Base-by-base conservation (phyloP, 2,797 vertebrate genomes). In the Microcaecilia unicolor region DNA sequence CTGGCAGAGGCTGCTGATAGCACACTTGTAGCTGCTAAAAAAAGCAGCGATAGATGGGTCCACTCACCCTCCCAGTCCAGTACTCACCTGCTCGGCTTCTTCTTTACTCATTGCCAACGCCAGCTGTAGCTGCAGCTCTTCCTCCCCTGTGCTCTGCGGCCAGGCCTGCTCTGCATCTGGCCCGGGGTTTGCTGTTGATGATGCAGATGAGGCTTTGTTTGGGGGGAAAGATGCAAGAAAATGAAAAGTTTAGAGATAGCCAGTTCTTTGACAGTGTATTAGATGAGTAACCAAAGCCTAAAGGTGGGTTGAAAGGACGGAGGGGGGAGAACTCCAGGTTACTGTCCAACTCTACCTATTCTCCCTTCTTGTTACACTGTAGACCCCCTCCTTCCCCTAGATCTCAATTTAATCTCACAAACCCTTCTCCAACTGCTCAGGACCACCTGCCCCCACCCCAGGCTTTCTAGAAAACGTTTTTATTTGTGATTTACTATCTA, bases 31-130 rank as follows among this genome's bases (percentile, higher is more conserved):
- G n/a, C n/a, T n/a, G n/a, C n/a, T n/a, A n/a, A n/a, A n/a, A n/a
- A n/a, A n/a, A n/a, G n/a, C n/a, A n/a, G n/a, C n/a, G n/a, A n/a
- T n/a, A n/a, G n/a, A n/a, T n/a, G n/a, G n/a, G n/a, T n/a, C n/a
- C n/a, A n/a, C n/a, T n/a, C n/a, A n/a, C n/a, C n/a, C n/a, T n/a
- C n/a, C n/a, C n/a, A 48, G 44, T 37, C 48, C 48, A 48, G 37
- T 41, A 20, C 28, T 63, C 86, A 92, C 91, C 88, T 93, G 90
- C 61, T 93, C 91, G 1, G 91, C 91, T 56, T 93, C 91, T 67
- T 93, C 90, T 72, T 92, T 93, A 71, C 91, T 94, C 91, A 92
- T 94, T 39, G 91, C 91, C 57, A 94, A 55, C 32, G 91, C 91
- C 50, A 94, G 55, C 78, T 93, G 90, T 15, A 94, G 80, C 70